Conservation (phyloP, 2,888 invertebrate genomes). For the Macrosiphum euphorbiae region DNA sequence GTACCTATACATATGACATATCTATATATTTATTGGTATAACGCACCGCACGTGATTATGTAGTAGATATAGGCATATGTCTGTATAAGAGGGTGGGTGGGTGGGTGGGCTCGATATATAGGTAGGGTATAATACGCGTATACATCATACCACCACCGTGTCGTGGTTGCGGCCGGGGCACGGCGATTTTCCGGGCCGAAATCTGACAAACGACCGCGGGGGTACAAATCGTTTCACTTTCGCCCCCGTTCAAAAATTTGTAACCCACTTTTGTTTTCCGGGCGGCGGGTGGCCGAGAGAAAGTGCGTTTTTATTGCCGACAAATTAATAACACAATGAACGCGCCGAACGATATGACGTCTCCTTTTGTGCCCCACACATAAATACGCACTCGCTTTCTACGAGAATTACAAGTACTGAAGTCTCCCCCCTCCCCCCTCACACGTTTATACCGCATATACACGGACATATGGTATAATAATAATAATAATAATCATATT, state of each 20-base stretch:
- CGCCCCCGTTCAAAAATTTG: slow-evolving; percentile 55
- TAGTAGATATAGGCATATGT: not conserved
- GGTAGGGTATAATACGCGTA: not conserved
- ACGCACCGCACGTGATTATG: not conserved
- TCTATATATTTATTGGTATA: not conserved
- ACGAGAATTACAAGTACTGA: not conserved
- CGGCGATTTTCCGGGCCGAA: slow-evolving; percentile 22
- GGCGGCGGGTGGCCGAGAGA: slow-evolving; percentile 59
- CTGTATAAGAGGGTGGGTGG: not conserved
- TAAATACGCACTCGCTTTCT: slow-evolving; percentile 43
- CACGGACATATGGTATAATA: not conserved
- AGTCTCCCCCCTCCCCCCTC: not conserved
- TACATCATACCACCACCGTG: not conserved
- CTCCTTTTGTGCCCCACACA: slow-evolving; percentile 15
- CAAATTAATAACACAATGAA: slow-evolving; percentile 56
- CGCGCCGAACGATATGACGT: slow-evolving; percentile 38
- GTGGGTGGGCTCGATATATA: not conserved
- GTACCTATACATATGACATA: not conserved
- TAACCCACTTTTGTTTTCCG: slow-evolving; percentile 60
- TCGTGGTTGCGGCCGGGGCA: not conserved
- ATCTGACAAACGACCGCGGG: slow-evolving; percentile 43
- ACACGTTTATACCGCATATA: not conserved
- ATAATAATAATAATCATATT: slow-evolving; percentile 11
- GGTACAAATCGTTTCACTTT: slow-evolving; percentile 63
- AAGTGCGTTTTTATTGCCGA: slow-evolving; percentile 61